Conservation (phyloP, 1,140 invertebrate species). For the Neuroterus valhalla region DNA sequence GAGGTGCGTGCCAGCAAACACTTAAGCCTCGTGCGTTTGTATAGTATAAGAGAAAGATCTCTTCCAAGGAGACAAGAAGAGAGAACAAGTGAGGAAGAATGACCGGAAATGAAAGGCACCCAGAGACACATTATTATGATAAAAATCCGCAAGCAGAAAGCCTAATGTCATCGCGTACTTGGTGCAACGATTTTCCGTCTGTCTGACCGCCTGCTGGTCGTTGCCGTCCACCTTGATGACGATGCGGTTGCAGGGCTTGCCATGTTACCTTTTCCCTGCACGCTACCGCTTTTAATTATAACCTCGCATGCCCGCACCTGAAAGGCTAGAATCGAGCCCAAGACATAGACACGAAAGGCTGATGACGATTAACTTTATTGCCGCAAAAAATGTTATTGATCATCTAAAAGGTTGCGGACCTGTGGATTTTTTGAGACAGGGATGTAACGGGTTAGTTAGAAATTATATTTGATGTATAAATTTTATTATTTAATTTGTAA, state of each 20-base stretch:
- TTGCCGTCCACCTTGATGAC: constrained; percentile 46
- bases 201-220: constrained; percentile 28
- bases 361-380: not conserved
- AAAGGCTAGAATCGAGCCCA: not conserved
- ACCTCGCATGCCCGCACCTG: constrained; percentile 44
- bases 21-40: constrained; percentile 54
- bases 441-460: too few relatives aligned
- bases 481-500: too few relatives aligned
- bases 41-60: constrained; percentile 45
- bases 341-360: constrained; percentile 6
- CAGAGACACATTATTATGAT: constrained; percentile 63
- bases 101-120: constrained; percentile 35
- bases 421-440: too few relatives aligned
- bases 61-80: not conserved
- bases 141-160: constrained; percentile 62
- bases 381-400: not conserved
- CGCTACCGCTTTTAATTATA: constrained; percentile 56
- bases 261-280: constrained; percentile 32
- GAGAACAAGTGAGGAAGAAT: constrained; percentile 27
- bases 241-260: not conserved
- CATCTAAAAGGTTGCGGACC: too few relatives aligned
- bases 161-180: constrained; percentile 60
- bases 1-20: constrained; percentile 62
- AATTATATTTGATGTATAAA: too few relatives aligned
- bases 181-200: constrained; percentile 51